Evolutionary conservation across 2,797 vertebrate species (phyloP).

Genomic region (Meda fulgida): DNA sequence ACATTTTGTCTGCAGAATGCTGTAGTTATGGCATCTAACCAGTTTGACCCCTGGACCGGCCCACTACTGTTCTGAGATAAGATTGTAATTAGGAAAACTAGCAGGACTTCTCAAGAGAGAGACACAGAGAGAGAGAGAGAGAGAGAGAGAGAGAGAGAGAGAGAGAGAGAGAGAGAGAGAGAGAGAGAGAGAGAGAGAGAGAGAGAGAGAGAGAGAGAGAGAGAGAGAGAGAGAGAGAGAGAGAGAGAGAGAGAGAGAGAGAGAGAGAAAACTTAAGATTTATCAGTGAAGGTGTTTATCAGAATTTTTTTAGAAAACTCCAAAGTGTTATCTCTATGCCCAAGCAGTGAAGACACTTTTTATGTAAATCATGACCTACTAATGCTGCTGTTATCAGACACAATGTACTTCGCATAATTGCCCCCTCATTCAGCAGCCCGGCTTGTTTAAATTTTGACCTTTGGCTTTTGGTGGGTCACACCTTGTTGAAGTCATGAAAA

Average conservation of each 20-base stretch:
- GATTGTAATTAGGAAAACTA: conserved; percentile 40
- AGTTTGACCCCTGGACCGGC: not conserved
- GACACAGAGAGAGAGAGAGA: not conserved
- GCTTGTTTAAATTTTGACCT: conserved; percentile 33
- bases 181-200: no score
- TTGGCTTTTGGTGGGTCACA: conserved; percentile 24
- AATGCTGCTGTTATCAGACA: conserved; percentile 44
- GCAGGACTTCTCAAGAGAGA: conserved; percentile 25
- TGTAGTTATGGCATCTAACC: not conserved
- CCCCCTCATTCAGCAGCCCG: conserved; percentile 3
- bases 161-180: no score
- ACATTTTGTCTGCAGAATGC: not conserved
- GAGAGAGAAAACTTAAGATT: not conserved
- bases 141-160: no score
- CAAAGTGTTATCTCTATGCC: conserved; percentile 41
- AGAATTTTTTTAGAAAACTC: conserved; percentile 22
- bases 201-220: no score
- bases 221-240: no score
- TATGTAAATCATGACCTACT: conserved; percentile 42
- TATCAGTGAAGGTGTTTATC: conserved; percentile 24
- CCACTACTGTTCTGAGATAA: conserved; percentile 19
- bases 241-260: not conserved
- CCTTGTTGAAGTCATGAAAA: conserved; percentile 8
- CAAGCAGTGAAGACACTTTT: conserved; percentile 18
- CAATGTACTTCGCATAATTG: conserved; percentile 22